Evolutionary conservation across 2,113 vertebrate species (phyloP).

Genomic region (Pyrgilauda ruficollis): DNA sequence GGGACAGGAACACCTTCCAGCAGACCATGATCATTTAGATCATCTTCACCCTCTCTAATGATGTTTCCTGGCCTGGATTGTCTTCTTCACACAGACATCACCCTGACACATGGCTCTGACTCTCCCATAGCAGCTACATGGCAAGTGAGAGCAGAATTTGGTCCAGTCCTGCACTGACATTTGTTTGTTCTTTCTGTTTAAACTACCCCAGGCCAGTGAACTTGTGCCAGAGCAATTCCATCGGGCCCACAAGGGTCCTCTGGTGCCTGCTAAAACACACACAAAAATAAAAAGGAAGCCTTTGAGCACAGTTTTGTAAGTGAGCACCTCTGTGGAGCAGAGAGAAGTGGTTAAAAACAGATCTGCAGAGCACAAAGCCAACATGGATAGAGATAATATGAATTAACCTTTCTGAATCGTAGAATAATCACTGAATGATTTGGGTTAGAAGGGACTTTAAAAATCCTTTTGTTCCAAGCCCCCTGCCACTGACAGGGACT

Average conservation of each 20-base stretch:
- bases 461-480: neutral
- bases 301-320: neutral
- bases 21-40: neutral
- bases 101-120: neutral
- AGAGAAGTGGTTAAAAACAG: neutral
- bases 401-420: neutral
- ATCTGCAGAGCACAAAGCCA: neutral
- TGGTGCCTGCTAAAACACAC: neutral
- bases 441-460: neutral
- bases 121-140: neutral
- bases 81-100: neutral
- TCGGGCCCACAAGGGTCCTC: neutral
- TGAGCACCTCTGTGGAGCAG: neutral
- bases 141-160: neutral
- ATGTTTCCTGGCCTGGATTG: neutral
- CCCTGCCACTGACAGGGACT: neutral
- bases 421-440: neutral
- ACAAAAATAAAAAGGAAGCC: neutral
- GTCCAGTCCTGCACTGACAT: neutral
- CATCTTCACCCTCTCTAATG: neutral
- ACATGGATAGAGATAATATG: neutral
- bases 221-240: neutral
- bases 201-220: neutral
- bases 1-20: neutral
- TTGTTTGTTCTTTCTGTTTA: slow-evolving; percentile 19